Evolutionary conservation across 2,888 invertebrate genomes (phyloP), one percentile per base, ranked within the genome.

Genomic region (Ceratothoa steindachneri): DNA sequence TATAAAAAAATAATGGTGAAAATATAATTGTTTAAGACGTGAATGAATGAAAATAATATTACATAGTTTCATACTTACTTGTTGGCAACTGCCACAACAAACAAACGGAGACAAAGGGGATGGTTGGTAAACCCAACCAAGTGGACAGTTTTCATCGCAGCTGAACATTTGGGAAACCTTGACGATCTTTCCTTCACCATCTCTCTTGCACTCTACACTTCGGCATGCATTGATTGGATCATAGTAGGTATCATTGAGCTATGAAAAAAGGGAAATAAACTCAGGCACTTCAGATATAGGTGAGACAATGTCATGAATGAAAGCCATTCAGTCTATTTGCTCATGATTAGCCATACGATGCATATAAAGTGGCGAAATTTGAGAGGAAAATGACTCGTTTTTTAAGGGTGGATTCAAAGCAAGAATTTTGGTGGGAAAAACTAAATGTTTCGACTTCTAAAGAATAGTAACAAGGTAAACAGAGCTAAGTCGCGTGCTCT

Each of bases 1-100:
- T n/a, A n/a, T n/a, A n/a, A n/a, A n/a, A n/a, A n/a, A n/a, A n/a
- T n/a, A n/a, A n/a, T n/a, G n/a, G n/a, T n/a, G n/a, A n/a, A n/a
- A n/a, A n/a, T n/a, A n/a, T n/a, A n/a, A n/a, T n/a, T n/a, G n/a
- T n/a, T n/a, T n/a, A n/a, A n/a, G n/a, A n/a, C n/a, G n/a, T n/a
- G n/a, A n/a, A n/a, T n/a, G n/a, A n/a, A n/a, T n/a, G n/a, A n/a
- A n/a, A n/a, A n/a, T n/a, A n/a, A n/a, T n/a, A n/a, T n/a, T n/a
- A n/a, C n/a, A n/a, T n/a, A n/a, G n/a, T n/a, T n/a, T n/a, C n/a
- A n/a, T n/a, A 41, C 88, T 88, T 1, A 87, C 86, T n/a, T 89
- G 80, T 28, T 85, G 83, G 83, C 91, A 91, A 66, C 85, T 84
- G 0, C 91, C 91, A 82, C 91, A 91, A 81, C 91, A 91, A 77